A percentile compares a stretch with the other conserved stretches of the same genome.
Conservation (phyloP, 2,888 invertebrate species). For the Perdita meconis region DNA sequence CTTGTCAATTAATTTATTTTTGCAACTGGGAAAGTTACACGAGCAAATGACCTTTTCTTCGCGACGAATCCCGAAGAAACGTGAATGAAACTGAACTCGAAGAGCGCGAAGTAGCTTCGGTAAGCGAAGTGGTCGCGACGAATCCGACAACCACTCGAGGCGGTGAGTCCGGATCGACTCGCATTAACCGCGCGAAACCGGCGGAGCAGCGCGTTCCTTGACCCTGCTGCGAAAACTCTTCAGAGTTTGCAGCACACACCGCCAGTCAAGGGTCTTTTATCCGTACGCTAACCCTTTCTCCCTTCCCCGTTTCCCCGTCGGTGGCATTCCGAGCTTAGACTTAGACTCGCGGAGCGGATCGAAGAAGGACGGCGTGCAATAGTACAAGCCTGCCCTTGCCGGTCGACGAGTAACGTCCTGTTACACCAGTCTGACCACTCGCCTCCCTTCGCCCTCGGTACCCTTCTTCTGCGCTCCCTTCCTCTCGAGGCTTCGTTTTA, state of each 20-base stretch:
- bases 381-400: slow-evolving; percentile 62
- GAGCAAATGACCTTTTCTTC: too few relatives aligned
- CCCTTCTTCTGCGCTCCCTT: slow-evolving; percentile 43
- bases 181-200: slow-evolving; percentile 55
- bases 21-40: too few relatives aligned
- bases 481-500: slow-evolving; percentile 41
- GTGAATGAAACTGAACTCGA: too few relatives aligned
- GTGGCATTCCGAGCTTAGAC: slow-evolving; percentile 56
- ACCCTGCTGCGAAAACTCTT: slow-evolving; percentile 58
- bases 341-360: slow-evolving; percentile 48
- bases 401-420: slow-evolving; percentile 77
- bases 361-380: slow-evolving; percentile 52
- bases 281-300: slow-evolving; percentile 50
- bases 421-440: slow-evolving; percentile 79
- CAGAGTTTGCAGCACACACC: slow-evolving; percentile 25
- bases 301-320: slow-evolving; percentile 4
- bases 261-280: slow-evolving; percentile 53
- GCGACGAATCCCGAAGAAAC: too few relatives aligned
- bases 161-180: slow-evolving; percentile 44
- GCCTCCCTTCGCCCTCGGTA: slow-evolving; percentile 56
- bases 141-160: neutral
- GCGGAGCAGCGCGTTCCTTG: slow-evolving; percentile 60
- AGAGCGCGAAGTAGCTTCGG: too few relatives aligned
- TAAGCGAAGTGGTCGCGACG: too few relatives aligned
- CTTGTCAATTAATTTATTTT: too few relatives aligned